Conservation (phyloP, 1,140 invertebrate genomes). For the Tetranychus urticae region DNA sequence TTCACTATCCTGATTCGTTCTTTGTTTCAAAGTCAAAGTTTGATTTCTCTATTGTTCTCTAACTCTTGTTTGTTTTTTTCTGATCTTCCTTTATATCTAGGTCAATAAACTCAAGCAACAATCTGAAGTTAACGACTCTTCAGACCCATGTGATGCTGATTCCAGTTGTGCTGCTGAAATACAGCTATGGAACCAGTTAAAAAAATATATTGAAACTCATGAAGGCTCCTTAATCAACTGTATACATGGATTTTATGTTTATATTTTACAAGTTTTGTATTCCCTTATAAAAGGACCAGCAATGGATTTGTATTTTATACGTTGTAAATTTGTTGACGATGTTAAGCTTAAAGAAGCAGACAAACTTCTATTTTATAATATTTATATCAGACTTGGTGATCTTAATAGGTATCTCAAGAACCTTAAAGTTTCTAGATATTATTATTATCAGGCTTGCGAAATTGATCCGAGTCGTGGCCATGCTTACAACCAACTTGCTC, state of each 20-base stretch:
- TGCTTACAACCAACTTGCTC: conserved; percentile 10
- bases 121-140: neutral
- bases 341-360: neutral
- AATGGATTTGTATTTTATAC: neutral
- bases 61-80: neutral
- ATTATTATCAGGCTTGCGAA: conserved; percentile 7
- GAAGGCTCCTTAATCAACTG: neutral
- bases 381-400: conserved; percentile 9
- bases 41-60: neutral
- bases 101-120: neutral
- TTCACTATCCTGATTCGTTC: no score
- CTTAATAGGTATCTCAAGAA: conserved; percentile 6
- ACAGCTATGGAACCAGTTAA: neutral
- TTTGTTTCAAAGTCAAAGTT: no score
- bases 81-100: neutral
- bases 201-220: neutral
- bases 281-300: neutral
- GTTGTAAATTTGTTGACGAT: no score
- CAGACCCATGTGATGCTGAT: neutral
- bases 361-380: conserved; percentile 5
- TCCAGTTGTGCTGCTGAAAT: neutral
- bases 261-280: neutral
- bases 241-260: neutral
- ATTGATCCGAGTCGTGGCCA: conserved; percentile 5
- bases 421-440: conserved; percentile 1